Evolutionary conservation across 2,797 vertebrate genomes (phyloP).

Genomic region (Tinamus major): DNA sequence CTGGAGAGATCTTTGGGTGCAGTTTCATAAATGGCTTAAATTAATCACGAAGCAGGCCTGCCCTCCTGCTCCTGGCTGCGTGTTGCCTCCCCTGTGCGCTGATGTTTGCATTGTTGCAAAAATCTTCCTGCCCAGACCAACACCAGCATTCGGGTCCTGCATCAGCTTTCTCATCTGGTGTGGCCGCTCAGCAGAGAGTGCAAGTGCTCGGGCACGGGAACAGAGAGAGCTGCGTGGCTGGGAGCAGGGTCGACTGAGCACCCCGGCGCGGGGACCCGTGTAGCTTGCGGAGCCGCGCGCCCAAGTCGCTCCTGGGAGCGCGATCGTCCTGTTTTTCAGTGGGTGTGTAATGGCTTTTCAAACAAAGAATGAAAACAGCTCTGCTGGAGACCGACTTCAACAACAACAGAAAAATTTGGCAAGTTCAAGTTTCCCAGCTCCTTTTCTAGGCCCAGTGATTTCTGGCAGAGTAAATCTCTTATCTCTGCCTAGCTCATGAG

Average conservation of each 20-base stretch:
- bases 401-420: background rate
- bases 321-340: background rate
- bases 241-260: background rate
- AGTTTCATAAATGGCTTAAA: background rate
- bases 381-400: background rate
- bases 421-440: background rate
- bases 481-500: background rate
- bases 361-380: constrained; percentile 17
- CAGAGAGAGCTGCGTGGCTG: background rate
- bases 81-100: background rate
- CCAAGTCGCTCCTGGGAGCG: background rate
- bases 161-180: background rate
- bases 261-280: background rate
- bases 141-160: background rate
- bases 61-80: background rate
- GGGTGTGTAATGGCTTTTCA: background rate
- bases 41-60: background rate
- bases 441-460: background rate
- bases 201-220: background rate
- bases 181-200: background rate
- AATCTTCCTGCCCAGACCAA: background rate
- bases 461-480: background rate
- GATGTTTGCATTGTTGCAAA: background rate
- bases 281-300: background rate
- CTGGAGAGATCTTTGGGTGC: background rate